Evolutionary conservation across 2,888 invertebrate genomes (phyloP).

Genomic region (Crepidodera aurea): DNA sequence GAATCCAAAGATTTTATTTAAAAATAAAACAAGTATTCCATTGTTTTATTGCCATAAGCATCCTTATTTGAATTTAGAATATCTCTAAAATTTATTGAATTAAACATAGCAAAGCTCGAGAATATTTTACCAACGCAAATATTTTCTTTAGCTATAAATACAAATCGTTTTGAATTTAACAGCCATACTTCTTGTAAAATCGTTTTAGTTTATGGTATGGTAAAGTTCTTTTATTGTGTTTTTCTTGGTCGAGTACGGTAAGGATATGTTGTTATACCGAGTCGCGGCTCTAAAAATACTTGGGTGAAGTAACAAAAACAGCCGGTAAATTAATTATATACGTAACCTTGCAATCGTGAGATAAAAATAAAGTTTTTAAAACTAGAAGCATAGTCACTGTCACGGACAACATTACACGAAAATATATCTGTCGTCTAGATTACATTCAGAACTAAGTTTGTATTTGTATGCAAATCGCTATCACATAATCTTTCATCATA

Average conservation of each 20-base stretch:
- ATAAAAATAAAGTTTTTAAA: neutral
- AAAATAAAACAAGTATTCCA: too few species aligned
- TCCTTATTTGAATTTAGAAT: too few species aligned
- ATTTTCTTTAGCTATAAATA: neutral
- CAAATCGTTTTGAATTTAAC: neutral
- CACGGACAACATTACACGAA: neutral
- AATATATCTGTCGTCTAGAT: too few species aligned
- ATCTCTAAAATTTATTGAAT: too few species aligned
- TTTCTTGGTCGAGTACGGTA: neutral
- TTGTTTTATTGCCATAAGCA: too few species aligned
- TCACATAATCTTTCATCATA: too few species aligned
- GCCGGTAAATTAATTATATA: neutral
- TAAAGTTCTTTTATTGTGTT: neutral
- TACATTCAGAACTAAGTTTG: too few species aligned
- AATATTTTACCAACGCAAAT: too few species aligned
- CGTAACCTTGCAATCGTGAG: neutral
- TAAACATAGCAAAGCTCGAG: too few species aligned
- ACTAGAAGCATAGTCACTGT: neutral
- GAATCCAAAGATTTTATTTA: too few species aligned
- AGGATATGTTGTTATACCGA: neutral
- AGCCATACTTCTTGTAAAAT: neutral
- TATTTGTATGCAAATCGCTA: too few species aligned
- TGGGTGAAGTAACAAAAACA: neutral
- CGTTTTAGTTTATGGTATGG: neutral
- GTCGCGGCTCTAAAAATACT: neutral